Evolutionary conservation across 2,888 invertebrate genomes (phyloP), one percentile per base, ranked within the genome.

Genomic region (Mythimna lalbum): DNA sequence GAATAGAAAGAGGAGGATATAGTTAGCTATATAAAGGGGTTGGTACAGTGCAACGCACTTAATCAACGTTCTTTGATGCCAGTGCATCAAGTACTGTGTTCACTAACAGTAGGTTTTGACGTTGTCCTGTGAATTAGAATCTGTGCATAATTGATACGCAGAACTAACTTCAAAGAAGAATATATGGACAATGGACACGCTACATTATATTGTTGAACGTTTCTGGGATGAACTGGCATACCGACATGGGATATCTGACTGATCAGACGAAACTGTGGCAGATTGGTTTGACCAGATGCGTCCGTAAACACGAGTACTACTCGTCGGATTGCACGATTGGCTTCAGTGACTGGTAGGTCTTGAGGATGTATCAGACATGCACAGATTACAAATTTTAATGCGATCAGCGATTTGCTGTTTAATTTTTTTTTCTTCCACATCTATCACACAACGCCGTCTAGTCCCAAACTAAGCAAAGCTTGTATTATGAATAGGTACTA

Each of bases 1-100:
- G 36, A 49, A 59, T 66, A 62, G 57, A 31, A 55, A 49, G 71
- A 76, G 62, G 14, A 31, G 52, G 57, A 80, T 36, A 63, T 36
- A 71, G 31, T 36, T 55, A 36, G 27, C 65, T 43, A 66, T 73
- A 63, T 73, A 57, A 73, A 80, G 69, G 75, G 75, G 65, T 74
- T 72, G 61, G 49, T 73, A 77, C 74, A 79, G 80, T 82, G 81
- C 80, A 80, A 76, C 74, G 65, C 72, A 73, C 77, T 85, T 74
- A 73, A 81, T 73, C 36, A 63, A 27, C 55, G 72, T 61, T 72
- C 77, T 82, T 82, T 82, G 80, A 82, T 78, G 75, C 69, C 65
- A 53, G 52, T 39, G 43, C 61, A 36, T 64, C 64, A 67, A 76
- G 62, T 76, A 64, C 63, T 65, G 57, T 69, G 56, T 67, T 63